Conservation (phyloP, 1,140 invertebrate species). For the Saccostrea glomerata region DNA sequence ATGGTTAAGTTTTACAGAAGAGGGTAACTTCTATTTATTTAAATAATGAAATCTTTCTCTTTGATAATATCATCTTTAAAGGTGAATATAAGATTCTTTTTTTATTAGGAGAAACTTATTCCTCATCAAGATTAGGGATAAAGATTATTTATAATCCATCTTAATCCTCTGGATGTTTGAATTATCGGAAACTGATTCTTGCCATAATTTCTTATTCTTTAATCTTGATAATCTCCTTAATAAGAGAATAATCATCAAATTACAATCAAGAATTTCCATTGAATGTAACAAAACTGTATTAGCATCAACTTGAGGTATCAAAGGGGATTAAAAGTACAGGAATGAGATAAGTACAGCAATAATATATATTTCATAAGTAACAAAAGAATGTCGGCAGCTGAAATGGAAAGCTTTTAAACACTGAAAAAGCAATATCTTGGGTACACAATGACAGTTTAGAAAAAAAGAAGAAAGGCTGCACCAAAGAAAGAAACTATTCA, state of each 20-base stretch:
- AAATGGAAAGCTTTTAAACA: constrained; percentile 32
- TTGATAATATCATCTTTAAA: not conserved
- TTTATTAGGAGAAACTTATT: constrained; percentile 3
- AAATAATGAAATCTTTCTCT: not conserved
- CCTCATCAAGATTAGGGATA: constrained; percentile 28
- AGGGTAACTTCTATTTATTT: not conserved
- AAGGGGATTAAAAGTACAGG: constrained; percentile 7
- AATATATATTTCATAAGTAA: not conserved
- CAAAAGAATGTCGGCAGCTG: constrained; percentile 19
- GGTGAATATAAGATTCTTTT: not conserved
- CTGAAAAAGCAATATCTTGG: constrained; percentile 35
- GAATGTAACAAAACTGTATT: constrained; percentile 26
- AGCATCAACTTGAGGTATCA: constrained; percentile 6
- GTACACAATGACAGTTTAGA: constrained; percentile 27
- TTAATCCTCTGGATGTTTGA: constrained; percentile 23
- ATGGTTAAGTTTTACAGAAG: no score
- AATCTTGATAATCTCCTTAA: constrained; percentile 38
- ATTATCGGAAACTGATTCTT: not conserved
- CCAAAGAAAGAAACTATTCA: constrained; percentile 34
- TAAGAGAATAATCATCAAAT: constrained; percentile 29
- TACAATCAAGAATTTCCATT: constrained; percentile 12
- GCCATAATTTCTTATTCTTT: constrained; percentile 17
- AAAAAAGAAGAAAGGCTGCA: constrained; percentile 11
- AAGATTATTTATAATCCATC: constrained; percentile 13
- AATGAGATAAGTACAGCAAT: not conserved